These are phyloP conservation scores for Ladona fulva DNA, from an alignment of 1,140 invertebrate genomes.

Conservation along the genomic window DNA sequence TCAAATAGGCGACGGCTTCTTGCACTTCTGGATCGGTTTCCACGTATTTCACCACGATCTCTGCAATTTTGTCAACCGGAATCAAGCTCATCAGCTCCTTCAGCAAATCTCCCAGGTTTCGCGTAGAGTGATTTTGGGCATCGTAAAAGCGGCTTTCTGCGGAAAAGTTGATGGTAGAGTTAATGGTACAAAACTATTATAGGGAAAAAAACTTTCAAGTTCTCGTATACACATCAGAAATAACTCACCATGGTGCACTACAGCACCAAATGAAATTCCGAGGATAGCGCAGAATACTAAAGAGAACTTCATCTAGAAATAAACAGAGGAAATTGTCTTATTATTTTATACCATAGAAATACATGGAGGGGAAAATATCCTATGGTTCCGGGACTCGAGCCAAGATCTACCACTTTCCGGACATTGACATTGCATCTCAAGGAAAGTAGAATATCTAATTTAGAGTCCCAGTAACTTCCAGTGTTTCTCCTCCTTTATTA, in stretches of 20 bases:
- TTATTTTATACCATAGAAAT: too few species aligned
- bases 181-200: too few species aligned
- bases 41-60: background rate
- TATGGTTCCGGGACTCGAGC: too few species aligned
- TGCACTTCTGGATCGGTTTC: background rate
- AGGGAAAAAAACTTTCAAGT: too few species aligned
- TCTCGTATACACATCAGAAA: background rate
- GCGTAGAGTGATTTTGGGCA: background rate
- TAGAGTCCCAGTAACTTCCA: too few species aligned
- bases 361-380: too few species aligned
- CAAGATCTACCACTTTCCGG: too few species aligned
- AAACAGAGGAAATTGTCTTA: background rate
- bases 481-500: too few species aligned
- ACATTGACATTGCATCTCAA: too few species aligned
- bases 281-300: background rate
- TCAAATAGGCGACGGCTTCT: background rate
- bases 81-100: background rate
- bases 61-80: background rate
- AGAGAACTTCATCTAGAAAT: background rate
- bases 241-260: background rate
- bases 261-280: background rate
- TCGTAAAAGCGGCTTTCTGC: too few species aligned
- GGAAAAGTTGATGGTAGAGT: too few species aligned
- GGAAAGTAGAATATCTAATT: too few species aligned
- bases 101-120: background rate